Percentiles rank a stretch among this genome's conserved stretches.
Conservation (phyloP, 1,140 invertebrate genomes). For the Yoshiicerus persimilis region DNA sequence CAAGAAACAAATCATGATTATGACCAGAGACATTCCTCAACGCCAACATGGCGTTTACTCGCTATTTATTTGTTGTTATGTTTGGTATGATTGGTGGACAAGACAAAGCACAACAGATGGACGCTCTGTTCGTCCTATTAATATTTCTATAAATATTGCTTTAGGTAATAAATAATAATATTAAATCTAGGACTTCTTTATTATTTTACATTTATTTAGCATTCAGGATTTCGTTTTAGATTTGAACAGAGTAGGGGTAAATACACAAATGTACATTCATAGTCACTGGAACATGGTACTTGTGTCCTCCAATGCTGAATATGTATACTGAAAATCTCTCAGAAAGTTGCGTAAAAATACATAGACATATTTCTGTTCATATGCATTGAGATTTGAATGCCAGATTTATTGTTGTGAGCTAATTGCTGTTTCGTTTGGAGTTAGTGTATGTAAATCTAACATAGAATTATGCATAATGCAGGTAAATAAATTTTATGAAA, state of each 20-base stretch:
- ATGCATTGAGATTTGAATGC: background rate
- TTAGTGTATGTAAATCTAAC: too few relatives aligned
- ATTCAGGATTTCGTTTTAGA: too few relatives aligned
- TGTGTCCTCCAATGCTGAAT: background rate
- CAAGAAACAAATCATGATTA: background rate
- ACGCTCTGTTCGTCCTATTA: background rate
- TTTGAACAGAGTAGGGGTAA: background rate
- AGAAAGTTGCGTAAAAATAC: background rate
- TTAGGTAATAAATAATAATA: background rate
- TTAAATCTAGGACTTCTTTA: background rate
- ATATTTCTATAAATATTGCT: background rate
- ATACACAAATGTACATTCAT: background rate
- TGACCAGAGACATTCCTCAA: conserved; percentile 12
- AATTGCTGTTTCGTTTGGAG: too few relatives aligned
- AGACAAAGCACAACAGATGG: background rate
- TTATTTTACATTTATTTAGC: background rate
- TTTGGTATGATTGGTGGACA: background rate
- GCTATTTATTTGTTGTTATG: background rate
- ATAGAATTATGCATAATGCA: too few relatives aligned
- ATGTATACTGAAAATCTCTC: background rate
- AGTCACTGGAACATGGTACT: background rate
- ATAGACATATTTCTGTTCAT: too few relatives aligned
- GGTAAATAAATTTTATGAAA: too few relatives aligned
- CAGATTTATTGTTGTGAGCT: background rate
- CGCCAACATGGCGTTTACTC: background rate